Evolutionary conservation across 2,888 invertebrate genomes (phyloP).

Genomic region (Cepaea hortensis): DNA sequence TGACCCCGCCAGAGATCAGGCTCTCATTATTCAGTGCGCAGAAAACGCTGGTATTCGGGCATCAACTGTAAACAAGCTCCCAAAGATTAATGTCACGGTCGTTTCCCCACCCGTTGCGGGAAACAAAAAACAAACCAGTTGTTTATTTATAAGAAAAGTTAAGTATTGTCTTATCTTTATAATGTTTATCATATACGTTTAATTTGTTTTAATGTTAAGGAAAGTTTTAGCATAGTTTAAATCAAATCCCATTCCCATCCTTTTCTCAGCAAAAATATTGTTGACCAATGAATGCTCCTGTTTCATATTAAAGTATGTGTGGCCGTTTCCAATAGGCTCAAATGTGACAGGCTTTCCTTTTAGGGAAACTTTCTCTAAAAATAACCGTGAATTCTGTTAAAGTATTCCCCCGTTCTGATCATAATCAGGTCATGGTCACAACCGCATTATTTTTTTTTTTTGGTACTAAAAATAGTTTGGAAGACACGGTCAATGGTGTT

Average conservation of each 20-base stretch:
- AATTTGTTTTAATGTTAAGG: neutral
- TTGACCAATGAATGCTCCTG: slow-evolving; percentile 18
- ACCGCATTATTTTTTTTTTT: neutral
- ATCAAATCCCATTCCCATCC: too few relatives aligned
- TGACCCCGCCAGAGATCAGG: slow-evolving; percentile 44
- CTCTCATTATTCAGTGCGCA: slow-evolving; percentile 52
- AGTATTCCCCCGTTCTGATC: slow-evolving; percentile 38
- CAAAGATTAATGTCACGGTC: too few relatives aligned
- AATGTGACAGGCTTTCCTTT: slow-evolving; percentile 23
- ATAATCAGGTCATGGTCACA: slow-evolving; percentile 19
- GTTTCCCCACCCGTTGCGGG: too few relatives aligned
- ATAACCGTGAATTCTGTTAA: slow-evolving; percentile 51
- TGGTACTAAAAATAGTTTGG: neutral
- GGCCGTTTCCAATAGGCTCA: slow-evolving; percentile 16
- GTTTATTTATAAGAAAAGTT: neutral
- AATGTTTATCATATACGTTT: neutral
- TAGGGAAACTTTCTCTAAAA: slow-evolving; percentile 59
- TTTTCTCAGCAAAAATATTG: too few relatives aligned
- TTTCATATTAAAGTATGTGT: neutral
- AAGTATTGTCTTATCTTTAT: neutral
- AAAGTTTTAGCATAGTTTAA: too few relatives aligned
- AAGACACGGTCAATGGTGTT: too few relatives aligned
- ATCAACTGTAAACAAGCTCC: too few relatives aligned
- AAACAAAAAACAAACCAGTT: too few relatives aligned
- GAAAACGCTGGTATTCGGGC: too few relatives aligned